Evolutionary conservation across 92 coral and sea anemone genomes (phyloP), one percentile per base, ranked within the genome.

Genomic region (Heteractis magnifica): DNA sequence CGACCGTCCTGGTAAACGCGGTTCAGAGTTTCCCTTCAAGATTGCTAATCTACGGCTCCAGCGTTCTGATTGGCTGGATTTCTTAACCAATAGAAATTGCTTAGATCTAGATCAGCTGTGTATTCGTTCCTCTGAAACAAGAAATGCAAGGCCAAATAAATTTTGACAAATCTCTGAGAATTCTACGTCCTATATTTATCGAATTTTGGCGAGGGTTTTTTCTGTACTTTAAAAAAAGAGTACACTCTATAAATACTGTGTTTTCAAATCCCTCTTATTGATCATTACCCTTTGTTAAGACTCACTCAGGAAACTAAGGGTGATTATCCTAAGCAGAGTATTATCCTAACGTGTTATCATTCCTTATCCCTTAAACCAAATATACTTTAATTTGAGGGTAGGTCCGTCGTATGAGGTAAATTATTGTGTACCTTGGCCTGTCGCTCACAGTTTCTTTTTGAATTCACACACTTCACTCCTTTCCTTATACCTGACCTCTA

Each of bases 261-360:
- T 8, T 68, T 50, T 56, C 13, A 68, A 81, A 65, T 71, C 84
- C 84, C 84, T 68, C 84, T 75, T 74, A 81, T 11, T 68, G 65
- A 4, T 81, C 53, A 81, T 68, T 81, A 68, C 52, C 19, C 50
- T 51, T 49, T 44, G 56, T 48, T 79, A 79, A 62, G 44, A 62
- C 83, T 79, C 51, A 79, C 75, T 49, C 75, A 41, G 11, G 71
- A 59, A 49, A 79, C 55, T 48, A 34, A 62, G 44, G 73, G n/a
- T 79, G 83, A 60, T 78, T 78, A 78, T 71, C 82, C 53, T 23
- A 62, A 23, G 48, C 58, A 56, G 26, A 41, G 83, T 15, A 19
- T 79, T 65, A 79, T 79, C 83, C 83, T 62, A 14, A 13, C 51
- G 19, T 79, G 83, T 79, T 79, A 79, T 79, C 83, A 72, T 58